Evolutionary conservation across 2,888 invertebrate genomes (phyloP).

Genomic region (Tipula helvola): DNA sequence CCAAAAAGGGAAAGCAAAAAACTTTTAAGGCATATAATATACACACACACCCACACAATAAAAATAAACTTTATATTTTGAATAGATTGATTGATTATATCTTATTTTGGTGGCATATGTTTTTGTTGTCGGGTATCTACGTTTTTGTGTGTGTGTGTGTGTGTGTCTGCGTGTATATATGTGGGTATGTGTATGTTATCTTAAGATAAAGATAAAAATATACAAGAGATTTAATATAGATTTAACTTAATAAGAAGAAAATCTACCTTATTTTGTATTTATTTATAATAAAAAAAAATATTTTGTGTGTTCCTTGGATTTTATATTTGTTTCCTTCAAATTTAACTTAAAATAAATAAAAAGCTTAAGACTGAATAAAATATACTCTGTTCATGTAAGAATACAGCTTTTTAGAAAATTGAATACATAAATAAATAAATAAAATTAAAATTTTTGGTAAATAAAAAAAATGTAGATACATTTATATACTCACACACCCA

Average conservation of each 20-base stretch:
- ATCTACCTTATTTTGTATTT: background rate
- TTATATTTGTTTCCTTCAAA: background rate
- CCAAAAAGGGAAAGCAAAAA: background rate
- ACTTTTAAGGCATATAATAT: background rate
- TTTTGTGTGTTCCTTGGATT: background rate
- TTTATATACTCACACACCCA: background rate
- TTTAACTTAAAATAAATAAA: conserved; percentile 4
- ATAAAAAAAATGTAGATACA: background rate
- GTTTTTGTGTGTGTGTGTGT: background rate
- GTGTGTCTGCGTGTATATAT: background rate
- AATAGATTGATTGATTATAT: conserved; percentile 4
- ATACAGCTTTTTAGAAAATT: background rate
- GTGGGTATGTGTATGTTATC: background rate
- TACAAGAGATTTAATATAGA: background rate
- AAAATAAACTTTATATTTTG: background rate
- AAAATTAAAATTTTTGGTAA: background rate
- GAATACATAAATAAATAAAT: background rate
- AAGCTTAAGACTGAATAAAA: background rate
- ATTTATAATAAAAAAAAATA: background rate
- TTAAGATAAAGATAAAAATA: background rate
- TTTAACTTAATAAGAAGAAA: background rate
- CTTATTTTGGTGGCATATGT: background rate
- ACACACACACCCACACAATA: background rate
- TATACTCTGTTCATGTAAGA: background rate
- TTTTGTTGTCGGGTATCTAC: background rate